phyloP scores from a whole-genome alignment of 2,113 vertebrate genomes.

The Oxyura jamaicensis region DNA sequence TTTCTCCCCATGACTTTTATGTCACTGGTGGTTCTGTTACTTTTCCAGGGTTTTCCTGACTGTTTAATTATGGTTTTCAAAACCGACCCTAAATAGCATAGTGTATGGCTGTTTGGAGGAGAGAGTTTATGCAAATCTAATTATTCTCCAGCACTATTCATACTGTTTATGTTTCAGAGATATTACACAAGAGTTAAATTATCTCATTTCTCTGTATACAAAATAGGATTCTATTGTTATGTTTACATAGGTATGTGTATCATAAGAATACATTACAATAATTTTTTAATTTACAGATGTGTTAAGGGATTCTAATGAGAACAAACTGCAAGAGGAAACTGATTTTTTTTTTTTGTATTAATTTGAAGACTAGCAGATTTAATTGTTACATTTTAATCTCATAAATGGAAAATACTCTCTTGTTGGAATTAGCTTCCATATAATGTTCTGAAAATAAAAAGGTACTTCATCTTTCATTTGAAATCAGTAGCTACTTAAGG shows the following conservation, averaged over 20 bases:
- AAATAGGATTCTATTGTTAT: background rate
- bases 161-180: conserved; percentile 5
- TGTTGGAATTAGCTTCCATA: background rate
- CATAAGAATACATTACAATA: background rate
- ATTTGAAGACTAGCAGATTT: background rate
- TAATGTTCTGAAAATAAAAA: background rate
- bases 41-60: conserved; percentile 47
- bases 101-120: conserved; percentile 18
- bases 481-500: background rate
- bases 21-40: conserved; percentile 27
- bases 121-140: conserved; percentile 31
- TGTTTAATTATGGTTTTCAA: conserved; percentile 59
- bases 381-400: background rate
- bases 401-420: background rate
- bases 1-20: conserved; percentile 41
- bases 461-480: background rate
- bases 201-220: conserved; percentile 9
- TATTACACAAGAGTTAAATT: conserved; percentile 29
- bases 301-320: conserved; percentile 24
- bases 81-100: conserved; percentile 22
- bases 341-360: background rate
- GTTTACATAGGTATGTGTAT: background rate
- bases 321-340: background rate
- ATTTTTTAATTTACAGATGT: conserved; percentile 15
- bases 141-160: conserved; percentile 20